A percentile compares a stretch with the other conserved stretches of the same genome.
Conservation (phyloP, 1,140 invertebrate species). For the Drosophila lacertosa region DNA sequence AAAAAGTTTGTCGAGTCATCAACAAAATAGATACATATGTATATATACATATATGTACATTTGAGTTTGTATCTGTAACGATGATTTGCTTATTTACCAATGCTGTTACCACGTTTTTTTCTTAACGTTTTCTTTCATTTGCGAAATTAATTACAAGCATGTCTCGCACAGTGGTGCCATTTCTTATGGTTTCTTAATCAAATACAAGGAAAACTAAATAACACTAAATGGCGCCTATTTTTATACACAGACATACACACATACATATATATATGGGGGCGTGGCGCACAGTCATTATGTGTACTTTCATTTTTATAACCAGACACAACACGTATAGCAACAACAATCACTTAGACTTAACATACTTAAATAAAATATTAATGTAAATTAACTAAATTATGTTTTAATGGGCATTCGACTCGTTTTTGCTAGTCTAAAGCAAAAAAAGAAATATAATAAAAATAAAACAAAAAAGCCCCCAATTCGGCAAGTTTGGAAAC, state of each 20-base stretch:
- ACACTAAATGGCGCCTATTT: too few species aligned
- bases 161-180: slow-evolving; percentile 17
- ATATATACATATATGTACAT: slow-evolving; percentile 4
- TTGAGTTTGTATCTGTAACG: slow-evolving; percentile 4
- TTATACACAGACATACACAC: too few species aligned
- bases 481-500: neutral
- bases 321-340: neutral
- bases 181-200: too few species aligned
- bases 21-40: slow-evolving; percentile 11
- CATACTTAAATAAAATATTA: slow-evolving; percentile 38
- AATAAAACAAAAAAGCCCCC: neutral
- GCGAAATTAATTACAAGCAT: slow-evolving; percentile 46
- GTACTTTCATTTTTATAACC: slow-evolving; percentile 36
- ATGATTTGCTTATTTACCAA: slow-evolving; percentile 33
- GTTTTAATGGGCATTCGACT: slow-evolving; percentile 46
- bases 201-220: too few species aligned
- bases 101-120: slow-evolving; percentile 15
- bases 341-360: slow-evolving; percentile 14
- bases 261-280: slow-evolving; percentile 16
- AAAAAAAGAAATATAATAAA: too few species aligned
- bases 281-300: slow-evolving; percentile 24
- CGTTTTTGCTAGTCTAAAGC: slow-evolving; percentile 22
- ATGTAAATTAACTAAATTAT: slow-evolving; percentile 53
- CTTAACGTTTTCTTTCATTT: slow-evolving; percentile 5
- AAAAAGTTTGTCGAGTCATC: slow-evolving; percentile 57